Conservation (phyloP, 2,797 vertebrate genomes). For the Anisognathus igniventris region DNA sequence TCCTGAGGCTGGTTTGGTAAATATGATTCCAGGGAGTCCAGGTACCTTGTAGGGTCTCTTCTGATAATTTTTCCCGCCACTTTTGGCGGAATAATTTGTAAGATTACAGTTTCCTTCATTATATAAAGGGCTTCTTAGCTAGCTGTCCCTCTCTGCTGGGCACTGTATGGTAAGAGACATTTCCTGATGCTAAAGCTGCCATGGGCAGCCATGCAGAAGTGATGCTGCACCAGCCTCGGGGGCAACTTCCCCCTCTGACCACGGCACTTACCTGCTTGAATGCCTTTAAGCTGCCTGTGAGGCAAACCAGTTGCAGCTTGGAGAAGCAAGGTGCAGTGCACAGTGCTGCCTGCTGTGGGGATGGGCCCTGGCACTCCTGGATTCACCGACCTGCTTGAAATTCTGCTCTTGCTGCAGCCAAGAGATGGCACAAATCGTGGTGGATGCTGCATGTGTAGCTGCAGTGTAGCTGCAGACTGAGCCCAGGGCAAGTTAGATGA, state of each 20-base stretch:
- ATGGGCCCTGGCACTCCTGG: not conserved
- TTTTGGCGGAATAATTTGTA: not conserved
- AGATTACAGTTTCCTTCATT: not conserved
- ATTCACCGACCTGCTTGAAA: rapidly evolving
- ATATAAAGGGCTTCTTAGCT: not conserved
- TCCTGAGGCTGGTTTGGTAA: not conserved
- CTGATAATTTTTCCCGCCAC: not conserved
- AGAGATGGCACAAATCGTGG: not conserved
- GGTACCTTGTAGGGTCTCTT: not conserved
- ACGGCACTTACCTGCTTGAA: not conserved
- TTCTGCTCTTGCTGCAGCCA: not conserved
- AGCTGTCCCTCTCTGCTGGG: not conserved
- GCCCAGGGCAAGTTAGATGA: not conserved
- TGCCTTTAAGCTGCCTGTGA: not conserved
- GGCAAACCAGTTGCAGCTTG: not conserved
- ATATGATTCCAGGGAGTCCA: not conserved
- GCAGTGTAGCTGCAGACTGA: not conserved
- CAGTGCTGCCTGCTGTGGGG: rapidly evolving
- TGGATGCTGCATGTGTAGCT: not conserved
- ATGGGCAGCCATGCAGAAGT: not conserved
- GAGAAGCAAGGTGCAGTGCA: rapidly evolving
- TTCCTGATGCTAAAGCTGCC: not conserved
- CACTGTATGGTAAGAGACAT: not conserved
- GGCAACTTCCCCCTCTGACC: not conserved
- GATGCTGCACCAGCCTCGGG: not conserved